Evolutionary conservation across 2,888 invertebrate genomes (phyloP).

Genomic region (Himalopsyche kuldschensis): DNA sequence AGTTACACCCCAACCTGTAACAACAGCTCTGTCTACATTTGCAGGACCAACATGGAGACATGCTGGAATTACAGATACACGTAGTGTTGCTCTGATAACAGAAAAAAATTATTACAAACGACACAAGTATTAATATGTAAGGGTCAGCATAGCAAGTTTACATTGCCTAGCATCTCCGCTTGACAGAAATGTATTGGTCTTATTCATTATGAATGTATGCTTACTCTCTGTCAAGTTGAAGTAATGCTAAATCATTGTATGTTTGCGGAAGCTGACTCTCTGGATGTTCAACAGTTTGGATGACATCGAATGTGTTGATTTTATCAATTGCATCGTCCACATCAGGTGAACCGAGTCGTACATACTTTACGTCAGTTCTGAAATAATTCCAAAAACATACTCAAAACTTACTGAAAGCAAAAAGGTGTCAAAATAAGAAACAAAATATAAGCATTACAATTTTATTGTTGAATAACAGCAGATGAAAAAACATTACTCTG

Average conservation of each 20-base stretch:
- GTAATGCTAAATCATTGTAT: slow-evolving; percentile 68
- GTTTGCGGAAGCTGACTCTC: slow-evolving; percentile 51
- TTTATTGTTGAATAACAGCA: too few species aligned
- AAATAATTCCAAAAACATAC: slow-evolving; percentile 41
- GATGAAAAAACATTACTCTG: not conserved
- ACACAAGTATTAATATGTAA: too few species aligned
- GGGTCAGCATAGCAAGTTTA: too few species aligned
- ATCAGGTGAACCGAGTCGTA: slow-evolving; percentile 8
- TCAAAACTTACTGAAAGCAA: too few species aligned
- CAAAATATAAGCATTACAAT: too few species aligned
- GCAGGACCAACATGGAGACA: slow-evolving; percentile 16
- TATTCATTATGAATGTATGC: not conserved
- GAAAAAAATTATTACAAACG: too few species aligned
- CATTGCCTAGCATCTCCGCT: too few species aligned
- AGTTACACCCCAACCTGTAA: slow-evolving; percentile 15
- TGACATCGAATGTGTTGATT: not conserved
- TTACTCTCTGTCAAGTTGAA: slow-evolving; percentile 43
- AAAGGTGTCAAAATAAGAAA: too few species aligned
- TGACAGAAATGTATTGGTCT: too few species aligned
- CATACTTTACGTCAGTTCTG: not conserved
- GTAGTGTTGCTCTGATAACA: not conserved
- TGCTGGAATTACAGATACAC: slow-evolving; percentile 6
- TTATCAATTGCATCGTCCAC: not conserved
- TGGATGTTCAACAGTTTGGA: slow-evolving; percentile 53
- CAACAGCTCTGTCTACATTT: not conserved